Base-by-base conservation (phyloP, 2,797 vertebrate species). In the Glossophaga mutica region DNA sequence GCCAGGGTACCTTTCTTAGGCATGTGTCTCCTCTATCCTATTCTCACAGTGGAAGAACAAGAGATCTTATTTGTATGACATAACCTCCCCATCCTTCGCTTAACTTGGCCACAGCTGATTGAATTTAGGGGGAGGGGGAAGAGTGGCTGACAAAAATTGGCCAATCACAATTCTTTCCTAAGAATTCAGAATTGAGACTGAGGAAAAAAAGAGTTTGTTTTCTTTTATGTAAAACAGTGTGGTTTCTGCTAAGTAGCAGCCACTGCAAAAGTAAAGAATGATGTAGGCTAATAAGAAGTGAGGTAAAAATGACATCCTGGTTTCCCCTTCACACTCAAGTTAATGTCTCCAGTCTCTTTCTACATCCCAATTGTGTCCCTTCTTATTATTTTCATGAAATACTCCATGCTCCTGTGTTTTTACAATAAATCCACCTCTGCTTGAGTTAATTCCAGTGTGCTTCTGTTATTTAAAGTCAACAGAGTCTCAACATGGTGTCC, bases 101-200 rank as follows among this genome's bases (percentile, higher is more conserved):
- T 7, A 12, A 24, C 3, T 52, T 79, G 57, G 50, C 34, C 65
- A 67, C 10, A 18, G 21, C 5, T 34, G 32, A 68, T 39, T 8
- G 7, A 7, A 39, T 24, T 81, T 42, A 22, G 9, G n/a, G 9
- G n/a, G 1, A 4, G 12, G 24, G 21, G 4, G 14, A 1, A 7
- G 48, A 48, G 15, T 83, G 19, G 12, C 24, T 46, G 34, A 74
- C 15, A 62, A 6, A 37, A 46, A 73, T 4, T 39, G 62, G 52
- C 24, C 32, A 42, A 50, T 46, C 5, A 32, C 46, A 73, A 15
- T 11, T 48, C 67, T 85, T 73, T 37, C 24, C 42, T 48, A 79
- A 29, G 14, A 94, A 82, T 82, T 96, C 14, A 57, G 24, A 92
- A 50, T 48, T 79, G 37, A 82, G 48, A 70, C 15, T 3, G 18